A percentile compares a stretch with the other conserved stretches of the same genome.
Evolutionary conservation across 2,888 invertebrate species (phyloP).

Genomic region (Hirtodrosophila alboralis): DNA sequence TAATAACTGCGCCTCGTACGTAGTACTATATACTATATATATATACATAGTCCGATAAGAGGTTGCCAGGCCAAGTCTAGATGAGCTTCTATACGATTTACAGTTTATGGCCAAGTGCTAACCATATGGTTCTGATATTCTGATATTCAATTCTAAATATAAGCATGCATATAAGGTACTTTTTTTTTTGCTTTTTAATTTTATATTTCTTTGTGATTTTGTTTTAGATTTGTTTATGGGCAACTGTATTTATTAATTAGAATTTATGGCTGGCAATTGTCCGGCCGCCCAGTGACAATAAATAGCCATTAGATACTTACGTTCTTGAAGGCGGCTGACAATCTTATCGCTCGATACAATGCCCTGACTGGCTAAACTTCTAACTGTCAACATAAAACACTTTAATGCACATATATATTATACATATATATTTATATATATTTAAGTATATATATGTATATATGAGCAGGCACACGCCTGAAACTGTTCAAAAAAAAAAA

Average conservation of each 20-base stretch:
- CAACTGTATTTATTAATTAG: conserved; percentile 64
- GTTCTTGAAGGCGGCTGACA: conserved; percentile 26
- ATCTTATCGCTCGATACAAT: conserved; percentile 54
- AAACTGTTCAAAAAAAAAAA: too few relatives aligned
- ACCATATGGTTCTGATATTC: conserved; percentile 21
- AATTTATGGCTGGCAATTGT: conserved; percentile 60
- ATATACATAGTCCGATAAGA: conserved; percentile 23
- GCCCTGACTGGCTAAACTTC: conserved; percentile 5
- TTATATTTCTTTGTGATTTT: conserved; percentile 10
- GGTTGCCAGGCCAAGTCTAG: conserved; percentile 19
- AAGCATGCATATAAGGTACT: background rate
- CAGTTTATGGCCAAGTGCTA: conserved; percentile 21
- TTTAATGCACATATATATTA: too few relatives aligned
- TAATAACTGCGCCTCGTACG: conserved; percentile 44
- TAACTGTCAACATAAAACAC: background rate
- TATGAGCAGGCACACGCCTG: conserved; percentile 61
- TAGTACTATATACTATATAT: too few relatives aligned
- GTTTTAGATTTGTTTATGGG: conserved; percentile 42
- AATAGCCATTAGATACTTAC: conserved; percentile 64
- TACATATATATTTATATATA: background rate
- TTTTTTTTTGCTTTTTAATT: too few relatives aligned
- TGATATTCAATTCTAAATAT: conserved; percentile 2
- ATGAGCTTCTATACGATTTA: conserved; percentile 28
- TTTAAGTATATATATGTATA: too few relatives aligned
- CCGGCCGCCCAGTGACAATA: conserved; percentile 57